Conservation (phyloP, 2,888 invertebrate genomes). For the Hydriomena furcata region DNA sequence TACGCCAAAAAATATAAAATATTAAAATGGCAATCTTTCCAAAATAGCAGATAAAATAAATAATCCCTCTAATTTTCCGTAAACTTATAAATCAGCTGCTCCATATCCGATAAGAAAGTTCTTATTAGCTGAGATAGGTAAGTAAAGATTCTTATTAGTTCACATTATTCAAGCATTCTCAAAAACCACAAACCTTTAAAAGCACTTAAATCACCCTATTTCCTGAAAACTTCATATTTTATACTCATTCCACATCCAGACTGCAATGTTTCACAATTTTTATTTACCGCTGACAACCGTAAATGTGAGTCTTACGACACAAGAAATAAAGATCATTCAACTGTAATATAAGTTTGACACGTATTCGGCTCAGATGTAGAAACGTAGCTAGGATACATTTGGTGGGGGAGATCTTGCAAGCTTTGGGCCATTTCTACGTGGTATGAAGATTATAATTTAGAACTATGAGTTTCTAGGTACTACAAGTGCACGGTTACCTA, state of each 20-base stretch:
- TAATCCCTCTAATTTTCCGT: too few species aligned
- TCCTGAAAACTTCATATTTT: conserved; percentile 47
- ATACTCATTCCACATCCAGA: conserved; percentile 26
- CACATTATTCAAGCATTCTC: conserved; percentile 26
- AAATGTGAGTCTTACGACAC: conserved; percentile 40
- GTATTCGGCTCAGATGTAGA: conserved; percentile 33
- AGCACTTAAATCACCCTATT: conserved; percentile 47
- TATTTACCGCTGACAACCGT: conserved; percentile 28
- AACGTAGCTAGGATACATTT: conserved; percentile 11
- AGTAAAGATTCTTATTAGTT: conserved; percentile 29
- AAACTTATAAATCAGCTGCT: neutral
- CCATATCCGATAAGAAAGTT: conserved; percentile 2
- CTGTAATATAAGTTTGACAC: conserved; percentile 47
- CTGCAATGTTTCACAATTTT: conserved; percentile 35
- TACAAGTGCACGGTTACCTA: too few species aligned
- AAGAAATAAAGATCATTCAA: conserved; percentile 35
- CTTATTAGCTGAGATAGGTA: conserved; percentile 1
- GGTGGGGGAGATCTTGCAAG: neutral
- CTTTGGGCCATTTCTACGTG: neutral
- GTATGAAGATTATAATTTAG: neutral
- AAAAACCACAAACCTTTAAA: conserved; percentile 30
- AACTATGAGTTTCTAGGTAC: too few species aligned
- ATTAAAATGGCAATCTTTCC: too few species aligned
- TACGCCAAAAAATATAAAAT: too few species aligned
- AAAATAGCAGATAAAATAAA: too few species aligned